Evolutionary conservation across 2,888 invertebrate genomes (phyloP).

Genomic region (Leptinotarsa peninsularis): DNA sequence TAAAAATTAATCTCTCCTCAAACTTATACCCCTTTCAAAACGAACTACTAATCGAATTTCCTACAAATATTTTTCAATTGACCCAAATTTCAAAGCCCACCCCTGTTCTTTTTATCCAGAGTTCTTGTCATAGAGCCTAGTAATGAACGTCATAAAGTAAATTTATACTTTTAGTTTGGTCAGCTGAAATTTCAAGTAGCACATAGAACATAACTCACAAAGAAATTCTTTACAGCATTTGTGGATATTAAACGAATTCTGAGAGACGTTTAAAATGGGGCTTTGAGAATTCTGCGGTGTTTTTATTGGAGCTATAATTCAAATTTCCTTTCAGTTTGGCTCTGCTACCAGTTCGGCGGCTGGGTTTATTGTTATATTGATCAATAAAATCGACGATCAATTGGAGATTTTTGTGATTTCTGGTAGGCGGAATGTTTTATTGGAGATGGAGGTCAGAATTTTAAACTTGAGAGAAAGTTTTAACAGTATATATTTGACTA

Average conservation of each 20-base stretch:
- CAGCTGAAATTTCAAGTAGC: constrained; percentile 46
- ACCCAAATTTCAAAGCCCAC: constrained; percentile 10
- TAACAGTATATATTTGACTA: too few relatives aligned
- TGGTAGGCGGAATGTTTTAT: neutral
- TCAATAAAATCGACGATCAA: constrained; percentile 36
- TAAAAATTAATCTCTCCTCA: too few relatives aligned
- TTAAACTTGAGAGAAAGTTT: too few relatives aligned
- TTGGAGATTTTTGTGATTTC: constrained; percentile 2
- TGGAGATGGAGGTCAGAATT: neutral
- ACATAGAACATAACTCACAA: constrained; percentile 39
- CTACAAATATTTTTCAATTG: too few relatives aligned
- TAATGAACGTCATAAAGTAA: constrained; percentile 43
- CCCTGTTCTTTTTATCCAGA: constrained; percentile 27
- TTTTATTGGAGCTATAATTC: constrained; percentile 43
- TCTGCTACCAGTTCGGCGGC: constrained; percentile 35
- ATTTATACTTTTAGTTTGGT: constrained; percentile 44
- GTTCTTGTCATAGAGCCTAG: constrained; percentile 37
- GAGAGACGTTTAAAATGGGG: constrained; percentile 32
- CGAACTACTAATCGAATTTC: too few relatives aligned
- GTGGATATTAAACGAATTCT: constrained; percentile 36
- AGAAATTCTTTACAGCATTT: constrained; percentile 37
- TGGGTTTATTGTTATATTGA: constrained; percentile 35
- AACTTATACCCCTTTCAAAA: too few relatives aligned
- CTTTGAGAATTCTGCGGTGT: constrained; percentile 35
- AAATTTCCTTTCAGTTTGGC: constrained; percentile 28